Conservation (phyloP, 2,113 vertebrate species). For the Rostratula benghalensis region DNA sequence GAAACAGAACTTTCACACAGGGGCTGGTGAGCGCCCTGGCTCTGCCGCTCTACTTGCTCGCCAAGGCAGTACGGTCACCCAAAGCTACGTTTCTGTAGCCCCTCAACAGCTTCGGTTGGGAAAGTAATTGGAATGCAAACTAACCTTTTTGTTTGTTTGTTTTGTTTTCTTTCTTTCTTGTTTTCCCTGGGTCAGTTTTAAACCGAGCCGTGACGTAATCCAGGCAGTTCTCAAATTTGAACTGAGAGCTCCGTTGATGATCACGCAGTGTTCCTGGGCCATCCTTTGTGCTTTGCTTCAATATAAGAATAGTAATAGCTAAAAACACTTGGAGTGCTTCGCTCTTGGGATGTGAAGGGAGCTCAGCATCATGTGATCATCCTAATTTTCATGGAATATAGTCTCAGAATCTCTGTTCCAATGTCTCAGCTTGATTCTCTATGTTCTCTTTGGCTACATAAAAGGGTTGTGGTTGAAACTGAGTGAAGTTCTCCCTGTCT, state of each 20-base stretch:
- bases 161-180: not conserved
- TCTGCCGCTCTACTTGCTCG: fast-evolving
- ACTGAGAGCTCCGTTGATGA: not conserved
- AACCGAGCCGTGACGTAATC: not conserved
- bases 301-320: not conserved
- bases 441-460: not conserved
- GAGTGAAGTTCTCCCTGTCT: not conserved
- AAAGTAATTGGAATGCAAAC: constrained; percentile 19
- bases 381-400: not conserved
- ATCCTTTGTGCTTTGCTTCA: not conserved
- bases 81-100: not conserved
- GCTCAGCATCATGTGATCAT: not conserved
- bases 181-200: not conserved
- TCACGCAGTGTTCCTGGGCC: not conserved
- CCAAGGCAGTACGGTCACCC: not conserved
- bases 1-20: constrained; percentile 10
- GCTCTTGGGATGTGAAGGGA: not conserved
- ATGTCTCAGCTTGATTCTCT: not conserved
- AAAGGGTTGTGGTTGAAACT: not conserved
- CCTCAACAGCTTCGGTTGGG: not conserved
- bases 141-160: not conserved
- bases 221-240: not conserved
- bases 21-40: not conserved
- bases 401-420: not conserved
- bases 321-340: not conserved